phyloP scores from a whole-genome alignment of 1,140 invertebrate genomes.

The Conopomorpha cramerella region DNA sequence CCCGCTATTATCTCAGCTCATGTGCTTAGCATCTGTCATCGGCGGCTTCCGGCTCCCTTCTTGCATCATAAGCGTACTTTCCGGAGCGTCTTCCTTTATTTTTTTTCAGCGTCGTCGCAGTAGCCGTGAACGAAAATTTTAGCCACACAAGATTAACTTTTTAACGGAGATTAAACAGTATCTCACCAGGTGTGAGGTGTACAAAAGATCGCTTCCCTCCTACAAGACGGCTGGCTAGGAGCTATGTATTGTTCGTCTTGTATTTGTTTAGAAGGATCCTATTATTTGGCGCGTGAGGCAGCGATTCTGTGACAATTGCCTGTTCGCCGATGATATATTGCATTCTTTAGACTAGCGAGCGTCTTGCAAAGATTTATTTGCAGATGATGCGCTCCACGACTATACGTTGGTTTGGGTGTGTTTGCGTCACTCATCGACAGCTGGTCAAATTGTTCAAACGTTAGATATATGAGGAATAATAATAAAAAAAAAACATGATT shows the following conservation, averaged over 20 bases:
- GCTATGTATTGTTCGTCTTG: slow-evolving; percentile 29
- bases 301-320: slow-evolving; percentile 16
- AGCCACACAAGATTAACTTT: too few species aligned
- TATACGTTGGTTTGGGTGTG: slow-evolving; percentile 8
- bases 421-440: slow-evolving; percentile 17
- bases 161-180: too few species aligned
- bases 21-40: slow-evolving; percentile 47
- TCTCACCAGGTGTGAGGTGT: too few species aligned
- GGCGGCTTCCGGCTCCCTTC: slow-evolving; percentile 34
- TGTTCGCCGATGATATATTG: slow-evolving; percentile 46
- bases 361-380: neutral
- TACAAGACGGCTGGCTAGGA: too few species aligned
- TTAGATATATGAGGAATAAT: too few species aligned
- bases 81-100: slow-evolving; percentile 45
- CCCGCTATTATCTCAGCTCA: slow-evolving; percentile 31
- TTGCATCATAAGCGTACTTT: slow-evolving; percentile 53
- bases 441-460: slow-evolving; percentile 13
- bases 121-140: too few species aligned
- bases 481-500: slow-evolving; percentile 46
- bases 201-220: slow-evolving; percentile 44
- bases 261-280: slow-evolving; percentile 44
- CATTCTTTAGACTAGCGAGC: slow-evolving; percentile 10
- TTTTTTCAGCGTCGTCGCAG: too few species aligned
- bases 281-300: slow-evolving; percentile 22
- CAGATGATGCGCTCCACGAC: slow-evolving; percentile 14